A percentile compares a stretch with the other conserved stretches of the same genome.
These are phyloP conservation scores for Agriotes lineatus DNA, from an alignment of 2,888 invertebrate genomes.

Conservation along the genomic window DNA sequence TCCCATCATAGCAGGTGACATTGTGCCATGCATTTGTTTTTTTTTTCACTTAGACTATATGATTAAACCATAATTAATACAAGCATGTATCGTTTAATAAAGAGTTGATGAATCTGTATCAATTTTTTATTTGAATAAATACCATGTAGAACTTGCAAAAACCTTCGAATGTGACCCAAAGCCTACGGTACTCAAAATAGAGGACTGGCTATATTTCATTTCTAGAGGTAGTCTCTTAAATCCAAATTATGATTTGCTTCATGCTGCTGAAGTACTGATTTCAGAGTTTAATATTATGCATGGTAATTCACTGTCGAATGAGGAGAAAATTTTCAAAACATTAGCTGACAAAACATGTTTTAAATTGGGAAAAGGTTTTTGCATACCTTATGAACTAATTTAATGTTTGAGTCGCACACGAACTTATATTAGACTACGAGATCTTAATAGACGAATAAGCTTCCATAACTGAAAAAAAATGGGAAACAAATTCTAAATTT, in stretches of 20 bases:
- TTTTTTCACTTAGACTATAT: background rate
- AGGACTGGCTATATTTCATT: background rate
- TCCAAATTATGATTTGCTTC: background rate
- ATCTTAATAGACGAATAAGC: too few species aligned
- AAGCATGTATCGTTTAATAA: background rate
- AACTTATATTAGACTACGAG: too few species aligned
- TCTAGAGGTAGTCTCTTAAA: background rate
- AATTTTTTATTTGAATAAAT: background rate
- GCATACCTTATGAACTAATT: background rate
- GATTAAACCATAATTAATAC: background rate
- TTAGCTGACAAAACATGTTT: background rate
- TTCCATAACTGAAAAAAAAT: too few species aligned
- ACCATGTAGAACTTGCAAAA: background rate
- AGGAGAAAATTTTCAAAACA: background rate
- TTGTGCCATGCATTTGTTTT: background rate
- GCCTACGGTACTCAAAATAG: too few species aligned
- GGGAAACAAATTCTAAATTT: too few species aligned
- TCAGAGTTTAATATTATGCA: background rate
- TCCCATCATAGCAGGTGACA: background rate
- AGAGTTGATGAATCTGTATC: background rate
- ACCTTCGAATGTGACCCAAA: background rate
- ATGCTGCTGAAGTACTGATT: background rate
- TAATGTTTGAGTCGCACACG: too few species aligned
- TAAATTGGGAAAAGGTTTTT: background rate
- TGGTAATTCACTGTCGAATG: background rate